Percentiles rank a stretch among this genome's conserved stretches.
Conservation (phyloP, 2,113 vertebrate genomes). For the Periophthalmodon schlosseri region DNA sequence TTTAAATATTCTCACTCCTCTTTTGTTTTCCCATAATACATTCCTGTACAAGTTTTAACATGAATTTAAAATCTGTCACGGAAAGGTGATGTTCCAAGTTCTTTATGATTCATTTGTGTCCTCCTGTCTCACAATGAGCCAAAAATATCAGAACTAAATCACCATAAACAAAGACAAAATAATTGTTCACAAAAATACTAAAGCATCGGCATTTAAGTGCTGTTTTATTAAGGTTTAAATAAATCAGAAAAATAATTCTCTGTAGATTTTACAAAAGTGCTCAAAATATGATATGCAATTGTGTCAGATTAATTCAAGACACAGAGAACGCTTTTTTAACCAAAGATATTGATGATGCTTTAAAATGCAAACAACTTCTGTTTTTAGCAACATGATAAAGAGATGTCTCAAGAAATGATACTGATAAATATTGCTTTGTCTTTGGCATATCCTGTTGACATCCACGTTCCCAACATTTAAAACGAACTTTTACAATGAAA, state of each 20-base stretch:
- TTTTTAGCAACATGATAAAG: background rate
- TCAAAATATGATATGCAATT: no score
- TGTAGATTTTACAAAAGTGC: background rate
- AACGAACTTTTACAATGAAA: no score
- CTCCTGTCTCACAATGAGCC: no score
- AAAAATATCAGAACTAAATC: no score
- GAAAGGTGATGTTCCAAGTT: no score
- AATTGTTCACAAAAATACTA: background rate
- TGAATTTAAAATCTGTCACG: no score
- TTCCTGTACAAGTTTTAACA: no score
- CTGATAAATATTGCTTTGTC: background rate
- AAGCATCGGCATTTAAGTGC: background rate
- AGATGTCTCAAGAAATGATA: background rate
- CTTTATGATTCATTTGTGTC: no score
- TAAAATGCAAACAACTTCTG: background rate
- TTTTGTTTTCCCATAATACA: no score
- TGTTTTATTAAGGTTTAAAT: background rate
- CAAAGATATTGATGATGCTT: background rate
- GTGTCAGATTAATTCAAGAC: background rate
- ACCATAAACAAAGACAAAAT: background rate
- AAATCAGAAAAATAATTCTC: background rate
- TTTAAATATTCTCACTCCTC: no score
- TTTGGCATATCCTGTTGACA: no score
- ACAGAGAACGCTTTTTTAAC: background rate
- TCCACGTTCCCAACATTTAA: no score